Conservation (phyloP, 2,888 invertebrate species). For the Acleris cristana region DNA sequence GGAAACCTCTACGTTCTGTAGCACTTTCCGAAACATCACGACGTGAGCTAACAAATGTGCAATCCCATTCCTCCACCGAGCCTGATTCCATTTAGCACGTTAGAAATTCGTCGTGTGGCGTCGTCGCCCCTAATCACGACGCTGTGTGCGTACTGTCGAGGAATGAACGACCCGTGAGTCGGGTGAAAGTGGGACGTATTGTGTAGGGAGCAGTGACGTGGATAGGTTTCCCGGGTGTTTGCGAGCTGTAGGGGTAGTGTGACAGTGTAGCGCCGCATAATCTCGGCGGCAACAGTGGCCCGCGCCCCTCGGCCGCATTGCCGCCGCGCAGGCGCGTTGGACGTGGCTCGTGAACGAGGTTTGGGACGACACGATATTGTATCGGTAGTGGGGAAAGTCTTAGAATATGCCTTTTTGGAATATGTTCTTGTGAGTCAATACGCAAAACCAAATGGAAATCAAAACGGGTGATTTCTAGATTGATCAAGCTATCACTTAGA, state of each 20-base stretch:
- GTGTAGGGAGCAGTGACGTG: too few relatives aligned
- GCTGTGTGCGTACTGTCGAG: background rate
- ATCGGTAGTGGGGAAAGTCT: background rate
- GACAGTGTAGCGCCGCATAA: constrained; percentile 27
- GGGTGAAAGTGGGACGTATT: too few relatives aligned
- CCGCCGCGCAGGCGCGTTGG: constrained; percentile 58
- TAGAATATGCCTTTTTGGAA: background rate
- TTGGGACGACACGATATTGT: constrained; percentile 14
- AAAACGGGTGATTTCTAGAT: too few relatives aligned
- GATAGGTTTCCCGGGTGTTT: background rate
- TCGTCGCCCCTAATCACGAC: constrained; percentile 33
- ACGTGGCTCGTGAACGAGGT: constrained; percentile 39
- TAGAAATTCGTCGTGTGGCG: constrained; percentile 29
- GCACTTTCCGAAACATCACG: background rate
- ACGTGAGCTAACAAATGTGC: constrained; percentile 21
- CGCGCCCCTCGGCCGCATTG: constrained; percentile 55
- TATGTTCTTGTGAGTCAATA: too few relatives aligned
- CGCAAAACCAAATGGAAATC: too few relatives aligned
- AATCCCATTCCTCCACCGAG: constrained; percentile 22
- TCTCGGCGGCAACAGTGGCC: constrained; percentile 44
- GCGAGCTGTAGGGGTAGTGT: constrained; percentile 12
- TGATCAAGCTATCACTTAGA: too few relatives aligned
- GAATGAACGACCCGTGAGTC: too few relatives aligned
- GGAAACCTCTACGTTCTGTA: too few relatives aligned
- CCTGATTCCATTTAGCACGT: constrained; percentile 28